These are phyloP conservation scores for Orchesellides sinensis DNA, from an alignment of 2,888 invertebrate species.

Conservation along the genomic window DNA sequence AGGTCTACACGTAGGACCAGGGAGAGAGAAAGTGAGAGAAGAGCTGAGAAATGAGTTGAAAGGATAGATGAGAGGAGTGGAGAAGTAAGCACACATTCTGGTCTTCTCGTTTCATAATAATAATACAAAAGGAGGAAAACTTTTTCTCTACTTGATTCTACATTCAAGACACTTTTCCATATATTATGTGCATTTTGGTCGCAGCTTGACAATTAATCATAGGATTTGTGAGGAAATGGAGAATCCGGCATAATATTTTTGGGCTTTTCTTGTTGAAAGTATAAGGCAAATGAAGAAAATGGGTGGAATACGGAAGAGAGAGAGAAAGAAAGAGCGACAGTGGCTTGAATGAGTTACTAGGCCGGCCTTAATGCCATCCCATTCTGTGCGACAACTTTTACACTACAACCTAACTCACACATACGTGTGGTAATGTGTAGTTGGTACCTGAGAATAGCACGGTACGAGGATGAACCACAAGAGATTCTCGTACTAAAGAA, in stretches of 20 bases:
- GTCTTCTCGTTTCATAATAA: neutral
- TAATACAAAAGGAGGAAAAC: conserved; percentile 48
- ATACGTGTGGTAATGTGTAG: conserved; percentile 25
- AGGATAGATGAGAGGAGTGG: conserved; percentile 27
- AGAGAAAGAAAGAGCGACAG: conserved; percentile 26
- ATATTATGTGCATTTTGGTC: conserved; percentile 67
- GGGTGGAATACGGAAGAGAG: neutral
- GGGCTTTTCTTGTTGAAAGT: conserved; percentile 49
- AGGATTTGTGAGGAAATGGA: conserved; percentile 64
- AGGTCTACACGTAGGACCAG: neutral
- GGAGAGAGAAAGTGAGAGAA: neutral
- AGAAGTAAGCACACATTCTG: neutral
- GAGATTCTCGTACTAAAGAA: no score
- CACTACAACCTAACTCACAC: no score
- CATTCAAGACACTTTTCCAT: conserved; percentile 62
- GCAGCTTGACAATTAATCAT: conserved; percentile 68
- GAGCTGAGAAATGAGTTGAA: conserved; percentile 17
- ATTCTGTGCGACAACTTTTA: conserved; percentile 50
- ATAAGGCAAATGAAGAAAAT: neutral
- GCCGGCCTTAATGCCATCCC: conserved; percentile 34
- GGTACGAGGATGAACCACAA: neutral
- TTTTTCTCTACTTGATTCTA: conserved; percentile 53
- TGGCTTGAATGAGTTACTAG: conserved; percentile 57
- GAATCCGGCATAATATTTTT: conserved; percentile 63
- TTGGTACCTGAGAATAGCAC: neutral